A percentile compares a stretch with the other conserved stretches of the same genome.
These are phyloP conservation scores for Aptenodytes patagonicus DNA, from an alignment of 2,113 vertebrate genomes.

Conservation along the genomic window DNA sequence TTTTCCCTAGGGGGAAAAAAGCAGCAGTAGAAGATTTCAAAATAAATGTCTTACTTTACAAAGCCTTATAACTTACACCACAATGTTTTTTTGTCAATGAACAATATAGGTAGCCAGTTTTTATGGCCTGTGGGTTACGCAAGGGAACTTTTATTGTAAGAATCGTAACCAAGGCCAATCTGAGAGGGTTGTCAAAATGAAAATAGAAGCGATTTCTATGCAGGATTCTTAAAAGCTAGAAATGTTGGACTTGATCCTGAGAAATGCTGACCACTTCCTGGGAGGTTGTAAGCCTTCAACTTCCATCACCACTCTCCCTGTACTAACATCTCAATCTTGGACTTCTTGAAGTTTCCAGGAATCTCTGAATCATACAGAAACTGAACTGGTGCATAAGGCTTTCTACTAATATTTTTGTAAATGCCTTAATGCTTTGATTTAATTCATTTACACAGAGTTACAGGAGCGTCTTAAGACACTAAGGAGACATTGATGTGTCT, in stretches of 20 bases:
- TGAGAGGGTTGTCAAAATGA: neutral
- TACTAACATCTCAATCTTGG: neutral
- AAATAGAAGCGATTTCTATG: neutral
- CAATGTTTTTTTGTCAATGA: neutral
- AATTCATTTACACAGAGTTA: neutral
- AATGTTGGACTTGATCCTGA: neutral
- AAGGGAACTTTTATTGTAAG: neutral
- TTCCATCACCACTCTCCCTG: neutral
- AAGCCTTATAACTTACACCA: neutral
- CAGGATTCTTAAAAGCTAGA: neutral
- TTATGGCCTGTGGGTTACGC: neutral
- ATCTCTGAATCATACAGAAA: neutral
- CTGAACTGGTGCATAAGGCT: neutral
- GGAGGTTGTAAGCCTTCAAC: neutral
- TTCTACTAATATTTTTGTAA: neutral
- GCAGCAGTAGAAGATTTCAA: neutral
- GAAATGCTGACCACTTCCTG: neutral
- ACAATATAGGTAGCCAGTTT: neutral
- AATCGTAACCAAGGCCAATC: neutral
- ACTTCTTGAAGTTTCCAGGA: neutral
- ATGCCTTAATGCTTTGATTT: neutral
- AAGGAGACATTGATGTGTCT: no score
- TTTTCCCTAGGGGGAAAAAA: neutral
- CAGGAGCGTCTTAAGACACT: neutral
- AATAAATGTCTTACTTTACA: neutral